Percentiles rank a stretch among this genome's conserved stretches.
Conservation (phyloP, 2,797 vertebrate genomes). For the Notoglanidium macrostoma region DNA sequence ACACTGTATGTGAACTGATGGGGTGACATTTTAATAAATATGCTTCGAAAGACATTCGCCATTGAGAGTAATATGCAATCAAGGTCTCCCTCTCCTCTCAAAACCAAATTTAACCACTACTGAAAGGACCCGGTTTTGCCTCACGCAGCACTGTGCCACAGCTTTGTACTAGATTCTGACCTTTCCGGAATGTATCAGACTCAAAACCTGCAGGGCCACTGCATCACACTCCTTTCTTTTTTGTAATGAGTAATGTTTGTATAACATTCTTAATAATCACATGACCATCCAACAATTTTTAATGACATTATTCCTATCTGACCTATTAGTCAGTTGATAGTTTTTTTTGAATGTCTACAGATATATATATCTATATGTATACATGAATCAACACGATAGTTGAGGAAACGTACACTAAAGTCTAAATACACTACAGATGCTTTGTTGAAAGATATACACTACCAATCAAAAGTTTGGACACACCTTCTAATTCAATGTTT, state of each 20-base stretch:
- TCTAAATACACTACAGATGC: background rate
- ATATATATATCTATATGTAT: background rate
- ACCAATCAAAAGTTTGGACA: too few relatives aligned
- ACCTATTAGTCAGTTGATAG: background rate
- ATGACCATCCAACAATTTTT: background rate
- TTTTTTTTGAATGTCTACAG: background rate
- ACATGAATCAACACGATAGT: background rate
- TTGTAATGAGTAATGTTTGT: background rate
- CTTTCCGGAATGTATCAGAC: background rate
- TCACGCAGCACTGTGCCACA: background rate
- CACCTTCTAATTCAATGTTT: too few relatives aligned
- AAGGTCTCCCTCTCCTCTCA: too few relatives aligned
- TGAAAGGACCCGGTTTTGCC: background rate
- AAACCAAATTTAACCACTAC: too few relatives aligned
- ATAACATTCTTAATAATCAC: background rate
- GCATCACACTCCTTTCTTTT: background rate
- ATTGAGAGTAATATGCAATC: too few relatives aligned
- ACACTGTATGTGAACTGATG: too few relatives aligned
- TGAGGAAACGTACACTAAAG: background rate
- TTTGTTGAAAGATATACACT: background rate
- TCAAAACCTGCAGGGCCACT: background rate
- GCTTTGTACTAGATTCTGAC: background rate
- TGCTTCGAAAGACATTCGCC: too few relatives aligned
- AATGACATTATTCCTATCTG: background rate
- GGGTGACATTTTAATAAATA: too few relatives aligned